Conservation (phyloP, 2,113 vertebrate species). For the Hirundichthys speculiger region DNA sequence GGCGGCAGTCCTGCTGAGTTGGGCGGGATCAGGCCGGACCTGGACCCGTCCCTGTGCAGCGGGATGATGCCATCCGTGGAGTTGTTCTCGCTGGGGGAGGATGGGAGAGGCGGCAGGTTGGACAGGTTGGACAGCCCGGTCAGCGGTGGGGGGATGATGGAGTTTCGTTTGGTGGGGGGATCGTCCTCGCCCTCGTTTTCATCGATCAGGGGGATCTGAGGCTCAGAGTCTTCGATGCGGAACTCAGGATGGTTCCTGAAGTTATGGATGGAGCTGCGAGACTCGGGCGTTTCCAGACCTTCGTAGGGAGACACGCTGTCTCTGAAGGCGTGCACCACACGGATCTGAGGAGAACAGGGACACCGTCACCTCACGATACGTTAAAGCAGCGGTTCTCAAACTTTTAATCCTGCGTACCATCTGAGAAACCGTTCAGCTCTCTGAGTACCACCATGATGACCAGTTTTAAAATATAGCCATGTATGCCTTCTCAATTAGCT, state of each 20-base stretch:
- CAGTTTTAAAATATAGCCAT: no score
- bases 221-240: constrained; percentile 93
- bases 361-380: neutral
- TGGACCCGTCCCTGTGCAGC: constrained; percentile 86
- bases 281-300: constrained; percentile 93
- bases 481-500: no score
- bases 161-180: constrained; percentile 90
- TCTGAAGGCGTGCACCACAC: constrained; percentile 98
- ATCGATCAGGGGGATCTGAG: constrained; percentile 95
- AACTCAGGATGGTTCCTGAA: constrained; percentile 98
- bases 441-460: no score
- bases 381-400: no score
- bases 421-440: no score
- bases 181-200: constrained; percentile 94
- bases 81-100: constrained; percentile 88
- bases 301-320: constrained; percentile 91
- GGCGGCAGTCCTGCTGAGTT: constrained; percentile 79
- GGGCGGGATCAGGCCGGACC: constrained; percentile 74
- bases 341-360: constrained; percentile 82
- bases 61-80: constrained; percentile 86
- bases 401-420: no score
- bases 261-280: constrained; percentile 98
- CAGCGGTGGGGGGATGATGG: constrained; percentile 71
- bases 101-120: constrained; percentile 49
- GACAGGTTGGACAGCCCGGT: constrained; percentile 74